Conservation (phyloP, 2,113 vertebrate genomes). For the Megaceryle maxima region DNA sequence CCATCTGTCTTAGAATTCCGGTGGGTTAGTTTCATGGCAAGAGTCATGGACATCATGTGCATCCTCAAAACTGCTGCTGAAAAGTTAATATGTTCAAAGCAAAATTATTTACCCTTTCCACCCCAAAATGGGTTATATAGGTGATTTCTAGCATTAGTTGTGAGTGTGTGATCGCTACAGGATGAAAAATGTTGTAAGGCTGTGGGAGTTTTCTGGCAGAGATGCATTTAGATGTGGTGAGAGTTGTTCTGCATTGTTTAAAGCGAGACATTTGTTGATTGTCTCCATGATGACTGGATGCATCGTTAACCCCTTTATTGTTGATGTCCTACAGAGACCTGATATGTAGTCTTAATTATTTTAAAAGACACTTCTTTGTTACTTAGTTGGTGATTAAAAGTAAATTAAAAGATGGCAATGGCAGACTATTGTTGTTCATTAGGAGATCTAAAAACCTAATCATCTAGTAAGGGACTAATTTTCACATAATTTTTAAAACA, state of each 20-base stretch:
- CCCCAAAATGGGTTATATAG: neutral
- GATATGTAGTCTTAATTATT: conserved; percentile 86
- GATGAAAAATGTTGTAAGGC: conserved; percentile 61
- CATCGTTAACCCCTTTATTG: conserved; percentile 86
- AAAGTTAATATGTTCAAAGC: neutral
- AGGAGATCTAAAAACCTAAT: conserved; percentile 79
- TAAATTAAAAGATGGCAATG: conserved; percentile 82
- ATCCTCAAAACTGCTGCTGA: neutral
- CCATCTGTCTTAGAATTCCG: accelerated
- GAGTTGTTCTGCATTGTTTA: conserved; percentile 74
- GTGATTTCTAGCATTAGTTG: conserved; percentile 40
- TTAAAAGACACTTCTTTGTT: conserved; percentile 84
- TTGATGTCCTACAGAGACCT: conserved; percentile 83
- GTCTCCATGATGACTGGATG: conserved; percentile 80
- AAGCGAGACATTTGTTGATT: conserved; percentile 73
- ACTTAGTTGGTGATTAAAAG: conserved; percentile 85
- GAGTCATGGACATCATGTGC: neutral
- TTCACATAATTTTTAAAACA: conserved; percentile 83
- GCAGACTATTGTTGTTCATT: conserved; percentile 82
- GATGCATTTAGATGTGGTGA: conserved; percentile 71
- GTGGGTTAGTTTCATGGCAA: neutral
- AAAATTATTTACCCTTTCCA: neutral
- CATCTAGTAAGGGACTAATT: conserved; percentile 82
- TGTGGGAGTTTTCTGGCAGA: conserved; percentile 71
- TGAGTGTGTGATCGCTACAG: neutral